Evolutionary conservation across 2,113 vertebrate species (phyloP).

Genomic region (Hydrolagus affinis): DNA sequence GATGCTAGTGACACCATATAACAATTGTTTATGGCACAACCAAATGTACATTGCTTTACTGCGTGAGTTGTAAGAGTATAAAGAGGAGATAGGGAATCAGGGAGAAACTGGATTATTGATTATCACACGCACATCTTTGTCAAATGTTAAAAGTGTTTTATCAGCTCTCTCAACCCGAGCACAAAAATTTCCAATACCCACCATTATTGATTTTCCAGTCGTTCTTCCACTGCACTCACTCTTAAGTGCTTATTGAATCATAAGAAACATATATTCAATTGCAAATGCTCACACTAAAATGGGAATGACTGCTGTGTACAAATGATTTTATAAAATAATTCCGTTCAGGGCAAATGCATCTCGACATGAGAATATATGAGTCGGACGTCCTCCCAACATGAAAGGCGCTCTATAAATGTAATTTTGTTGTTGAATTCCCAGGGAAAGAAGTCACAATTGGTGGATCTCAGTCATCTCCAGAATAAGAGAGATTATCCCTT

Average conservation of each 20-base stretch:
- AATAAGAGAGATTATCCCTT: neutral
- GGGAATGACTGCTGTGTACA: neutral
- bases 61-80: neutral
- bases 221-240: too few relatives aligned
- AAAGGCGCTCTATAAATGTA: too few relatives aligned
- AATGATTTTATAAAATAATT: neutral
- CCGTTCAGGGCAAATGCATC: neutral
- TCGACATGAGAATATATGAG: neutral
- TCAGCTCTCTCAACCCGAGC: neutral
- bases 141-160: neutral
- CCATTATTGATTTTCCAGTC: neutral
- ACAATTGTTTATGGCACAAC: neutral
- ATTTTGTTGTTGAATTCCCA: too few relatives aligned
- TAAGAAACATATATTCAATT: neutral
- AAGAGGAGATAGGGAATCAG: neutral
- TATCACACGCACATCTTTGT: neutral
- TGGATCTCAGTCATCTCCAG: neutral
- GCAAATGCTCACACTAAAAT: neutral
- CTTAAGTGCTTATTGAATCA: neutral
- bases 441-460: neutral
- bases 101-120: neutral
- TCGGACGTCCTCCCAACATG: too few relatives aligned
- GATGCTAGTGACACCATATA: neutral
- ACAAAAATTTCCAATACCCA: neutral
- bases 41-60: neutral